Evolutionary conservation across 2,888 invertebrate genomes (phyloP).

Genomic region (Sacculina carcini): DNA sequence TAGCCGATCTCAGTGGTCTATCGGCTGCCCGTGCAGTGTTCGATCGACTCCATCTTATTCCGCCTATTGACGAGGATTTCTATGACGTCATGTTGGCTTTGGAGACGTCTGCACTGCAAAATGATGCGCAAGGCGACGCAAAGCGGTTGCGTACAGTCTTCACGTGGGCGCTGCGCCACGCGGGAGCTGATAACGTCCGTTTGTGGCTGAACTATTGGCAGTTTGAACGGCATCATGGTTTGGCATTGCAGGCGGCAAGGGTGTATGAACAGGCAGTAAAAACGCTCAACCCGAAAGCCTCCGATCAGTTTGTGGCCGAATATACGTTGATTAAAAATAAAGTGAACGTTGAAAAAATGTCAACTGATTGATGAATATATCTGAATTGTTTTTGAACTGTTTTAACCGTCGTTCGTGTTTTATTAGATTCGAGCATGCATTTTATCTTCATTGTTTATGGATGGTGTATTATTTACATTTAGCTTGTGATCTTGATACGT

Average conservation of each 20-base stretch:
- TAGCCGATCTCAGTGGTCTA: background rate
- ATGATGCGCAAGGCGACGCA: background rate
- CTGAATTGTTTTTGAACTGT: too few species aligned
- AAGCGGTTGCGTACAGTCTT: background rate
- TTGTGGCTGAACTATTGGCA: constrained; percentile 46
- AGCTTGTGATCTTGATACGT: too few species aligned
- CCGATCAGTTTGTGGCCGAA: constrained; percentile 20
- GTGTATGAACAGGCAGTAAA: constrained; percentile 36
- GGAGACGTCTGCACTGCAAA: too few species aligned
- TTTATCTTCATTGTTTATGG: too few species aligned
- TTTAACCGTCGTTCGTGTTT: too few species aligned
- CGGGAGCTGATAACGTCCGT: constrained; percentile 17
- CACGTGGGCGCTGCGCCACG: background rate
- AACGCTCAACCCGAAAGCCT: constrained; percentile 27
- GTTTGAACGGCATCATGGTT: constrained; percentile 37
- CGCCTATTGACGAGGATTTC: background rate
- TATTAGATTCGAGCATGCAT: too few species aligned
- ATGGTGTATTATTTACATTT: too few species aligned
- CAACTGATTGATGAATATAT: too few species aligned
- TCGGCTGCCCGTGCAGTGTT: background rate
- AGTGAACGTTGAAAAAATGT: background rate
- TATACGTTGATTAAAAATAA: constrained; percentile 12
- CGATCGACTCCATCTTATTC: background rate
- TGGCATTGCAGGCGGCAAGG: constrained; percentile 26
- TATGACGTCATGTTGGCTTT: background rate